Percentiles rank a stretch among this genome's conserved stretches.
phyloP scores from a whole-genome alignment of 2,113 vertebrate species.

The Ranitomeya imitator region DNA sequence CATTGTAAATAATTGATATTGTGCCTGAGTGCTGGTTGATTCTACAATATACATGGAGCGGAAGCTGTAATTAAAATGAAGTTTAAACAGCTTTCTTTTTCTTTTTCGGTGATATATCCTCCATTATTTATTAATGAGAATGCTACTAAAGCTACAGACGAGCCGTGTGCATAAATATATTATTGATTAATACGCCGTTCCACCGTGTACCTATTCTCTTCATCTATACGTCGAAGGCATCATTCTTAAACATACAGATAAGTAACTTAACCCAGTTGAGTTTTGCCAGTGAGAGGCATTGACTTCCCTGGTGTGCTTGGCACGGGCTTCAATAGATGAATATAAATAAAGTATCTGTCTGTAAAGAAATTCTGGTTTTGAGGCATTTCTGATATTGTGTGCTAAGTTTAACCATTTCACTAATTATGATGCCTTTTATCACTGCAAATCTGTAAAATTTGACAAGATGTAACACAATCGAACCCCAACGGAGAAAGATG shows the following conservation, averaged over 20 bases:
- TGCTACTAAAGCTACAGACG: neutral
- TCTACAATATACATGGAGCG: conserved; percentile 14
- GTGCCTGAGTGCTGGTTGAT: neutral
- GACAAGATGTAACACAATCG: no score
- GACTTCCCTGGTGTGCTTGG: neutral
- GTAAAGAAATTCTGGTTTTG: neutral
- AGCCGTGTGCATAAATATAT: neutral
- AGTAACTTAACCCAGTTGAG: neutral
- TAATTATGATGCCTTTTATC: no score
- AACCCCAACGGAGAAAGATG: no score
- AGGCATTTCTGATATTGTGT: neutral
- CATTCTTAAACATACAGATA: neutral
- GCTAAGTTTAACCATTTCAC: no score
- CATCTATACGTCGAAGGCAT: neutral
- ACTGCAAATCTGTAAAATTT: no score
- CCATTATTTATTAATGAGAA: conserved; percentile 25
- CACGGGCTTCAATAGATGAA: neutral
- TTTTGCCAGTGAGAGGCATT: neutral
- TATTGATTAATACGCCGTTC: neutral
- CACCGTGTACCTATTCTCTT: neutral
- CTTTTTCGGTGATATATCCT: neutral
- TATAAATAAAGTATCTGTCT: neutral
- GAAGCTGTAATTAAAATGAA: conserved; percentile 23
- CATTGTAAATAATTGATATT: conserved; percentile 10
- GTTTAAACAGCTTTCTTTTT: neutral